Conservation (phyloP, 2,888 invertebrate genomes). For the Nezara viridula region DNA sequence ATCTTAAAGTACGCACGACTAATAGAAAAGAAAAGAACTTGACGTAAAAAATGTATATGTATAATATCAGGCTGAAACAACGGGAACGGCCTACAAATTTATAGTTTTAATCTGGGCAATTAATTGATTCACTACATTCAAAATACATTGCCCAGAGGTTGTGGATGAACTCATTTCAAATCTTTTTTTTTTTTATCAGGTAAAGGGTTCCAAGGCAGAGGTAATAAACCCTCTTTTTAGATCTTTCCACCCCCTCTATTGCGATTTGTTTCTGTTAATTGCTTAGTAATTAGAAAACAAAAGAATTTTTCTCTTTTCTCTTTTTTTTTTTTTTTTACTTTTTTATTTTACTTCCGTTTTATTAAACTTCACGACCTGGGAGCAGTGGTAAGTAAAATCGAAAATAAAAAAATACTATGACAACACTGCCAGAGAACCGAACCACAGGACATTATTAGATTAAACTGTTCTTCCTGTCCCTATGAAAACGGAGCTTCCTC, state of each 20-base stretch:
- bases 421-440: background rate
- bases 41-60: too few relatives aligned
- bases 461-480: background rate
- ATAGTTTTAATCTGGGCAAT: slow-evolving; percentile 2
- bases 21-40: too few relatives aligned
- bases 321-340: background rate
- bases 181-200: background rate
- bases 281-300: slow-evolving; percentile 46
- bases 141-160: background rate
- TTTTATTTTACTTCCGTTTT: background rate
- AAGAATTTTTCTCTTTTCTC: background rate
- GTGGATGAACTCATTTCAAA: background rate
- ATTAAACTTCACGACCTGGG: slow-evolving; percentile 1
- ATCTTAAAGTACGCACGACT: too few relatives aligned
- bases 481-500: background rate
- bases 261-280: slow-evolving; percentile 23
- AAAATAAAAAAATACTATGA: background rate
- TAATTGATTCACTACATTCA: background rate
- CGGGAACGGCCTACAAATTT: background rate
- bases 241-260: slow-evolving; percentile 6
- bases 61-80: slow-evolving; percentile 1
- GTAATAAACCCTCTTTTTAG: slow-evolving; percentile 37
- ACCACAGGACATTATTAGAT: background rate
- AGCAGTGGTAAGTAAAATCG: slow-evolving; percentile 3
- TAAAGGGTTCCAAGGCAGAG: background rate